Evolutionary conservation across 2,113 vertebrate species (phyloP).

Genomic region (Anoura caudifer): DNA sequence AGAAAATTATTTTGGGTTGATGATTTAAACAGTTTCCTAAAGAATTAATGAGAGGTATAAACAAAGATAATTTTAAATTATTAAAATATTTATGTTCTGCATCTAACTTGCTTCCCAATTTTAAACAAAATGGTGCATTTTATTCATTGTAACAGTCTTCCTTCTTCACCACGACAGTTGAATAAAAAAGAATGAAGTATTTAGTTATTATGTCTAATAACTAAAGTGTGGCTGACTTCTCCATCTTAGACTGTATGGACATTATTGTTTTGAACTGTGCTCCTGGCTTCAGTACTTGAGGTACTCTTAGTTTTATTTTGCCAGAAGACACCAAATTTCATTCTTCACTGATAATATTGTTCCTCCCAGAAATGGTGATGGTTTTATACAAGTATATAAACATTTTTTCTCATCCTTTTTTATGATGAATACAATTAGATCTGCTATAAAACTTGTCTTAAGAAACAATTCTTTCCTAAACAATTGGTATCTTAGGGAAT

Average conservation of each 20-base stretch:
- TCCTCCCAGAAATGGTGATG: not conserved
- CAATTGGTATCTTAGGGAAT: not conserved
- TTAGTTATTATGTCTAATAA: not conserved
- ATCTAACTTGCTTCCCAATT: not conserved
- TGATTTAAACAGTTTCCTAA: not conserved
- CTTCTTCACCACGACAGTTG: not conserved
- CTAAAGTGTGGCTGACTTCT: not conserved
- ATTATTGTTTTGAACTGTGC: not conserved
- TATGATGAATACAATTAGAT: not conserved
- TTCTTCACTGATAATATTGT: not conserved
- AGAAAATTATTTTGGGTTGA: not conserved
- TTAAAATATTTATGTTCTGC: not conserved
- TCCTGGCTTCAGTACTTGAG: not conserved
- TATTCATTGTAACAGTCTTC: not conserved
- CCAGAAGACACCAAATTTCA: not conserved
- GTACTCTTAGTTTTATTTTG: not conserved
- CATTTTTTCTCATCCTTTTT: not conserved
- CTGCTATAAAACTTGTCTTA: not conserved
- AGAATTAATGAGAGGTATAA: not conserved
- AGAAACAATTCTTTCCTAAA: not conserved
- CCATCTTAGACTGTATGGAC: accelerated
- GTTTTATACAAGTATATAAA: not conserved
- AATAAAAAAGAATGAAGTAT: not conserved
- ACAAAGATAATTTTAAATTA: not conserved
- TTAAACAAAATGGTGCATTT: not conserved